Evolutionary conservation across 2,113 vertebrate genomes (phyloP), one percentile per base, ranked within the genome.

Genomic region (Hemiprocne comata): DNA sequence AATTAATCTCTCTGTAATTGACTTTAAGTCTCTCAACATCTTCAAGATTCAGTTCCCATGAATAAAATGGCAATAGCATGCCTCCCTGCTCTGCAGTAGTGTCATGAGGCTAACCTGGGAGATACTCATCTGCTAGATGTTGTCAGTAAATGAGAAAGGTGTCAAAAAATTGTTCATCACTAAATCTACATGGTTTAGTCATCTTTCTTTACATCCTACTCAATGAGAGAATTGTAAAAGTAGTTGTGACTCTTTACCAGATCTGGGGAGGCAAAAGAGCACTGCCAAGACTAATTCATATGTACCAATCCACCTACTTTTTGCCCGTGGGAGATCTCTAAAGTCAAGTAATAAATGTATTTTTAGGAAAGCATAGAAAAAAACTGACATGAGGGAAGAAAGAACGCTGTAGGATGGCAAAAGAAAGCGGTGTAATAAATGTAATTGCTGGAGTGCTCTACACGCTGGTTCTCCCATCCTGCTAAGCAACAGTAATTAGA

Each of bases 1-100:
- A 94, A 94, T 93, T 95, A 92, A 94, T 97, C 70, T 92, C 50
- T 64, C 80, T 82, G 31, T 96, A 89, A 93, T 62, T 92, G 80
- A 93, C 77, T 95, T 86, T 71, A 94, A 93, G 65, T 78, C 71
- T 94, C 92, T 94, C 83, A 61, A 40, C 61, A 67, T 94, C 86
- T 90, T 84, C 50, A 88, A 29, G 65, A 40, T 87, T 89, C 74
- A 42, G 66, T 81, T 54, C 20, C 34, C n/a, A 34, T 25, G 61
- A 90, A 72, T 65, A 78, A 90, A 93, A 90, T 82, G 62, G 83
- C 75, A 72, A 58, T 62, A 94, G 29, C n/a, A 17, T 46, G 31
- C 44, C 40, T 87, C 15, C 26, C 28, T 81, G 70, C 53, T 91
- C 82, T 87, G 73, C 87, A 85, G 62, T 6, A 58, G 40, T 79